Base-by-base conservation (phyloP, 2,888 invertebrate species). In the Malthinus flaveolus region DNA sequence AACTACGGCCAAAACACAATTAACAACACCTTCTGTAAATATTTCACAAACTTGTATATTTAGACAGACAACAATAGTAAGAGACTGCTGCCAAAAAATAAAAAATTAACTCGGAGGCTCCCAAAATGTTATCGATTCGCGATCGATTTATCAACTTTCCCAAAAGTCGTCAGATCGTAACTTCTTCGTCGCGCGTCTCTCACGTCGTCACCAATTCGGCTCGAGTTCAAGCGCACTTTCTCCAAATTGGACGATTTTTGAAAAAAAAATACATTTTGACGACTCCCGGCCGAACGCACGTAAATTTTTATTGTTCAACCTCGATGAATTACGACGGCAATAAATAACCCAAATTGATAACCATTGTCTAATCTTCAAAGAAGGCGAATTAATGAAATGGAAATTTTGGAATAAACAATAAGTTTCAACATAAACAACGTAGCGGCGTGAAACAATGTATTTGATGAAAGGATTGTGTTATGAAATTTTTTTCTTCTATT, bases 1-100 rank as follows among this genome's bases (percentile, higher is more conserved):
- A 52, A 45, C 59, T 56, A 59, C 61, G 56, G 58, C 64, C 49
- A 62, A 66, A 66, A 63, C 62, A 68, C 68, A 68, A 67, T 68
- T 66, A 66, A 67, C 63, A 64, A 55, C 51, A 62, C 59, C 60
- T 62, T 57, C 59, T 51, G 62, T 65, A 66, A 60, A 63, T 65
- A 63, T 65, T 61, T 66, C 61, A 66, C 61, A 62, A 63, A 59
- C 57, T 56, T 57, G 55, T 62, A 59, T 57, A 62, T 64, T 62
- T 61, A 61, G 61, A 61, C 61, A 57, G 57, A 61, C 61, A 54
- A 61, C 61, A 61, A 61, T 61, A 54, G 61, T 42, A 57, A 32
- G 33, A 13, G n/a, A 45, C 35, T 33, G 53, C 57, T 61, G 61
- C 61, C 57, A 57, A 57, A 61, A 56, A 34, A 49, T 44, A 15